A percentile compares a stretch with the other conserved stretches of the same genome.
Conservation (phyloP, 1,140 invertebrate genomes). For the Leptinotarsa lineolata region DNA sequence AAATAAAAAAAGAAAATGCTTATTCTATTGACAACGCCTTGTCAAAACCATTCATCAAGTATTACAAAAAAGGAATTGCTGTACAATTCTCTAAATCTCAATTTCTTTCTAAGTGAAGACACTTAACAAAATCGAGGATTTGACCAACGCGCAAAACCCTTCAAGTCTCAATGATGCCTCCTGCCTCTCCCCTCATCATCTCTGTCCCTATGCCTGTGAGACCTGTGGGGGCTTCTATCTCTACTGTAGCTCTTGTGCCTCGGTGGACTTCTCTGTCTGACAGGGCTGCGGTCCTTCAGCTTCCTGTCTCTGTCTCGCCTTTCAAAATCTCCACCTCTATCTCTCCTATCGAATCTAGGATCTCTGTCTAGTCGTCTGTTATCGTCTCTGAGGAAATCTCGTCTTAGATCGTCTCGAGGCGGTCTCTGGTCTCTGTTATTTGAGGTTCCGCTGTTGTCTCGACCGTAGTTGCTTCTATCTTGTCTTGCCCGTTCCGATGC, state of each 20-base stretch:
- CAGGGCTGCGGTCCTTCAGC: conserved; percentile 25
- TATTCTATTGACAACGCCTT: too few relatives aligned
- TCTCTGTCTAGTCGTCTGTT: conserved; percentile 25
- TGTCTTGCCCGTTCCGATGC: conserved; percentile 57
- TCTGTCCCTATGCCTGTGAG: conserved; percentile 15
- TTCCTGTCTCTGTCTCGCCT: conserved; percentile 23
- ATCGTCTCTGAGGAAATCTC: conserved; percentile 48
- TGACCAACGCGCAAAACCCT: not conserved
- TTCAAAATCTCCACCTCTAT: conserved; percentile 33
- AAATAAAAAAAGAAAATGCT: too few relatives aligned
- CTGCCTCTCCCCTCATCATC: not conserved
- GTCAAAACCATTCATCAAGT: too few relatives aligned
- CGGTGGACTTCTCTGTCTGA: conserved; percentile 31
- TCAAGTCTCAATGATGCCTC: not conserved
- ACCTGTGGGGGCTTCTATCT: conserved; percentile 9
- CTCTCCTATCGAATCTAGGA: conserved; percentile 28
- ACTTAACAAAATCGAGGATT: not conserved
- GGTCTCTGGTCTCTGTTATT: conserved; percentile 32
- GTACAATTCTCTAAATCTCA: too few relatives aligned
- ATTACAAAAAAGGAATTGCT: too few relatives aligned
- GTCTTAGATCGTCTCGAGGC: conserved; percentile 42
- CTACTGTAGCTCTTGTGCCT: conserved; percentile 22
- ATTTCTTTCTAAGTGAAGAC: too few relatives aligned
- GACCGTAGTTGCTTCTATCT: conserved; percentile 43
- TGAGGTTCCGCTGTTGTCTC: conserved; percentile 15